Base-by-base conservation (phyloP, 2,113 vertebrate genomes). In the Chaetodon auriga region DNA sequence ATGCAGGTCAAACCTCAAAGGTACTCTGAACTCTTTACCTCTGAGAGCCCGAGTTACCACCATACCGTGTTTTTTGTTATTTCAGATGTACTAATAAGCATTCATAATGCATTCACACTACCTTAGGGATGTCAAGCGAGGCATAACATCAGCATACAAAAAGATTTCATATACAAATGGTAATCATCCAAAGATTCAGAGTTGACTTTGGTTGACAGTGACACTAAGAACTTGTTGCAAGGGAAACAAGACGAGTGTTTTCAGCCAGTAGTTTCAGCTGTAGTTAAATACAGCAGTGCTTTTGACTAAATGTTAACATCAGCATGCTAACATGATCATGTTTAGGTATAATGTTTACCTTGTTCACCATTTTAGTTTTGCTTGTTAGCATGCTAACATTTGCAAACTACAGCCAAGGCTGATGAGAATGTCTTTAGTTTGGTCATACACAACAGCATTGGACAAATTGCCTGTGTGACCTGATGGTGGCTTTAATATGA, bases 1-100 rank as follows among this genome's bases (percentile, higher is more conserved):
- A 90, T 84, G 83, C 68, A 87, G 85, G 76, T 90, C 89, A 89
- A 78, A 87, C 90, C 89, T 89, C 87, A 91, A 85, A 90, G 80
- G 68, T 43, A 35, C 61, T 36, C 73, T 75, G 68, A 85, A 71
- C 68, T 64, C 66, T 23, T 46, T 14, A 65, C 75, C 75, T 57
- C 65, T 73, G 49, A 66, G 63, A 60, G 46, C 69, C 43, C 41
- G 55, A 63, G 21, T 36, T 6, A 49, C 49, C 81, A 46, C 2
- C 63, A 46, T 19, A 21, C 38, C 38, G 69, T 38, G 15, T 35
- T 75, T 63, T 49, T 38, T 57, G 54, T 81, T 68, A 54, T 77
- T 81, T 64, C 49, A 63, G 48, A 55, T 71, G 43, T 61, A 38
- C 43, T 75, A 75, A 79, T 58, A 61, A 71, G 49, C 64, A 55